Evolutionary conservation across 1,140 invertebrate species (phyloP), one percentile per base, ranked within the genome.

Genomic region (Drosophila baimaii): DNA sequence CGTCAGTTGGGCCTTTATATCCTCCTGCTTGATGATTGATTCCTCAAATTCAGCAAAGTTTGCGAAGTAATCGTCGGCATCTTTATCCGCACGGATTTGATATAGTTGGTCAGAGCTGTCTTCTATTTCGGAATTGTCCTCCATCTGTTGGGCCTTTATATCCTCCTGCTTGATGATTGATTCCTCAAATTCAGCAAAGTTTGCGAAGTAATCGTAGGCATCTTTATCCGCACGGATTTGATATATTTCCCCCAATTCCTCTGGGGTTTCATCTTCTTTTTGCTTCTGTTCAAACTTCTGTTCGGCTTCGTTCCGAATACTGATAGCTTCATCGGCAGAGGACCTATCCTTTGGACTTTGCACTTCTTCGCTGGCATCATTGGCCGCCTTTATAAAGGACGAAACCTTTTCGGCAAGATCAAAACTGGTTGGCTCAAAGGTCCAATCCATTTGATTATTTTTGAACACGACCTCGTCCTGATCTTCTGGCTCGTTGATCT

Each of bases 331-430:
- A 10, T 21, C 7, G 23, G 19, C 10, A 3, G 2, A n/a, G 23
- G 44, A 10, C n/a, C 15, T 5, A 8, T 27, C 41, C 12, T 10
- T n/a, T 17, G 12, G 6, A 15, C 8, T 19, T 25, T 19, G 10
- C 10, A 9, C 2, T 9, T 23, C 39, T 27, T 37, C n/a, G 3
- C 12, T 29, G 13, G 15, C 58, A 21, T 66, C 13, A 3, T 15
- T 21, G 15, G 62, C 7, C 13, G 61, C 29, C 27, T 66, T 41
- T 13, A 43, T 6, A 7, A 68, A 51, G 0, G 44, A 31, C 5
- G 64, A 47, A 39, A 31, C 21, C n/a, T 49, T 49, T 9, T 68
- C 5, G 6, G 25, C 44, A 9, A 62, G 19, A 21, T 66, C 25
- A 23, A 29, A 61, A 6, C n/a, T 37, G 2, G 0, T 17, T 5